Conservation (phyloP, 2,888 invertebrate genomes). For the Elegia similella region DNA sequence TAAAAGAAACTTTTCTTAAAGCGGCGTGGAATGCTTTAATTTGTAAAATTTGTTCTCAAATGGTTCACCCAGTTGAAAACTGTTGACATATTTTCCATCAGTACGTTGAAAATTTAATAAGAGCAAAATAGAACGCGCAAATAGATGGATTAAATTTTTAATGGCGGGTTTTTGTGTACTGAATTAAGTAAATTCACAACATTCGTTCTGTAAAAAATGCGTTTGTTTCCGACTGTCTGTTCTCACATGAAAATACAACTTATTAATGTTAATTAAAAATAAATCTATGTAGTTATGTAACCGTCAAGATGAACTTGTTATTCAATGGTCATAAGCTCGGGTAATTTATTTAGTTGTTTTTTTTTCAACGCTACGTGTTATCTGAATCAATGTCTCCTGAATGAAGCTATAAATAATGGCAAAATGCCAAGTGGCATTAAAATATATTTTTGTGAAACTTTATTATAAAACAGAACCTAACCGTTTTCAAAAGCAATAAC, state of each 20-base stretch:
- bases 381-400: too few species aligned
- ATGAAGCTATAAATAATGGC: too few species aligned
- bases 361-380: slow-evolving; percentile 22
- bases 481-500: not conserved
- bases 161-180: not conserved
- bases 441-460: not conserved
- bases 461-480: not conserved
- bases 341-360: slow-evolving; percentile 19
- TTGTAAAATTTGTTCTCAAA: not conserved
- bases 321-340: slow-evolving; percentile 19
- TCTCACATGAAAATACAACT: slow-evolving; percentile 2
- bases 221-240: not conserved
- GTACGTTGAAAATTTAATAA: not conserved
- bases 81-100: not conserved
- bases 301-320: slow-evolving; percentile 26
- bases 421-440: not conserved
- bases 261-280: not conserved
- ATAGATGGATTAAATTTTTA: not conserved
- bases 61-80: not conserved
- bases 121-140: not conserved
- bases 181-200: not conserved
- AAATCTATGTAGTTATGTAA: not conserved
- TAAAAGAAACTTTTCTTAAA: not conserved
- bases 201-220: not conserved
- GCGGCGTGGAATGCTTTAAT: not conserved